These are phyloP conservation scores for Coelopa pilipes DNA, from an alignment of 2,888 invertebrate genomes.

Conservation along the genomic window DNA sequence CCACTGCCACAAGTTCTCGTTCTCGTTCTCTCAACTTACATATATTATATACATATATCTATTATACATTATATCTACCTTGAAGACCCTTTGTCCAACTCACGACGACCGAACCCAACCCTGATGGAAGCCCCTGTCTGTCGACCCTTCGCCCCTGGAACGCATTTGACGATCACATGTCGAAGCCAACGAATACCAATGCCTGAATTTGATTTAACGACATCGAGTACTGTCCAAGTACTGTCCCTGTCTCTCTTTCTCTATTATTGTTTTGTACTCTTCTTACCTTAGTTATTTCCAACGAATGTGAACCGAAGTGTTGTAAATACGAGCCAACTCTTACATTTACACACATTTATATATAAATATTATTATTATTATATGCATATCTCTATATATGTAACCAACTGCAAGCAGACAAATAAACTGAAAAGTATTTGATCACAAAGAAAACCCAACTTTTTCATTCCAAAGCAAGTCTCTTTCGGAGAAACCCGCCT, in stretches of 20 bases:
- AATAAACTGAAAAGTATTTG: slow-evolving; percentile 63
- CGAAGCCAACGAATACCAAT: slow-evolving; percentile 40
- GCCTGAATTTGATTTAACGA: slow-evolving; percentile 40
- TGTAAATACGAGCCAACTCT: slow-evolving; percentile 54
- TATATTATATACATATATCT: not conserved
- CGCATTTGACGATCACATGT: slow-evolving; percentile 28
- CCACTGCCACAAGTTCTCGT: slow-evolving; percentile 25
- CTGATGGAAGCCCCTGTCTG: not conserved
- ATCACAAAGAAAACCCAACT: slow-evolving; percentile 45
- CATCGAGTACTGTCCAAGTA: slow-evolving; percentile 37
- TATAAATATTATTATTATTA: slow-evolving; percentile 30
- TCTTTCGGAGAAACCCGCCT: too few relatives aligned
- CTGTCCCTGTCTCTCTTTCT: slow-evolving; percentile 17
- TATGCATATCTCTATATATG: slow-evolving; percentile 42
- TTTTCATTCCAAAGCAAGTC: not conserved
- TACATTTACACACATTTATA: slow-evolving; percentile 2
- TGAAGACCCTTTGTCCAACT: not conserved
- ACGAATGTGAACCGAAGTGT: slow-evolving; percentile 50
- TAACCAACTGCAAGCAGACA: slow-evolving; percentile 61
- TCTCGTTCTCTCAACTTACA: not conserved
- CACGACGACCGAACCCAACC: slow-evolving; percentile 13
- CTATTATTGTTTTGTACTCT: slow-evolving; percentile 34
- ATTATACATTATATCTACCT: slow-evolving; percentile 13
- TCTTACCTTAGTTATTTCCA: slow-evolving; percentile 44
- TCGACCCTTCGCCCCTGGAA: slow-evolving; percentile 11